Conservation (phyloP, 2,113 vertebrate species). For the Paramisgurnus dabryanus region DNA sequence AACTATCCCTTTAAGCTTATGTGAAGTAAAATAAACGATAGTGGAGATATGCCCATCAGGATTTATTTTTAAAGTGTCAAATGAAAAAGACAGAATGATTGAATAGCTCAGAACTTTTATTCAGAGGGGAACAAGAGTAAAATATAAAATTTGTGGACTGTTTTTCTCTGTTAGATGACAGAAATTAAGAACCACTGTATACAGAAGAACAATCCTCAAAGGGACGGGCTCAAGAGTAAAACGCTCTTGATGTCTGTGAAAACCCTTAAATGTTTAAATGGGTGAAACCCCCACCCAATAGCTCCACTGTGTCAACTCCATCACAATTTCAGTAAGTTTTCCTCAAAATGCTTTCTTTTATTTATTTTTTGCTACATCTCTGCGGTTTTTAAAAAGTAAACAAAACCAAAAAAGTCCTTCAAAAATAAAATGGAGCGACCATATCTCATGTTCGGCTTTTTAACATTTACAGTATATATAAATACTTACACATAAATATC, state of each 20-base stretch:
- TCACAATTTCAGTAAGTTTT: slow-evolving; percentile 61
- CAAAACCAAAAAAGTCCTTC: slow-evolving; percentile 73
- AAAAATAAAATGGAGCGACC: slow-evolving; percentile 80
- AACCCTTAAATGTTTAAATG: slow-evolving; percentile 4
- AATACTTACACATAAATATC: slow-evolving; percentile 86
- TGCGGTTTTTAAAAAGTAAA: slow-evolving; percentile 79
- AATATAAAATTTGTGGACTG: slow-evolving; percentile 73
- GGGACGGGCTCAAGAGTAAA: slow-evolving; percentile 14
- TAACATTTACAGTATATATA: slow-evolving; percentile 85
- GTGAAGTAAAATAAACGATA: too few relatives aligned
- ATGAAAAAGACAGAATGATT: slow-evolving; percentile 9
- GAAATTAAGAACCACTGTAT: slow-evolving; percentile 38
- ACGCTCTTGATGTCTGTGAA: slow-evolving; percentile 7
- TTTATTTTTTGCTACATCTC: slow-evolving; percentile 73
- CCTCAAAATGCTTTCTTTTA: slow-evolving; percentile 52
- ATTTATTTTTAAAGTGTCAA: background rate
- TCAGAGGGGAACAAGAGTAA: slow-evolving; percentile 75
- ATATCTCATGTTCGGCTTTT: slow-evolving; percentile 77
- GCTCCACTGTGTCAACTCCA: slow-evolving; percentile 70
- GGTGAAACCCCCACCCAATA: slow-evolving; percentile 20
- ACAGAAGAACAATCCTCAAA: slow-evolving; percentile 25
- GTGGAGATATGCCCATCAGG: too few relatives aligned
- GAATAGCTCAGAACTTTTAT: slow-evolving; percentile 81
- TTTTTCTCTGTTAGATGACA: slow-evolving; percentile 55
- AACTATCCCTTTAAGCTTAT: too few relatives aligned